Conservation (phyloP, 2,888 invertebrate species). For the Imbricaverruca yamaguchii region DNA sequence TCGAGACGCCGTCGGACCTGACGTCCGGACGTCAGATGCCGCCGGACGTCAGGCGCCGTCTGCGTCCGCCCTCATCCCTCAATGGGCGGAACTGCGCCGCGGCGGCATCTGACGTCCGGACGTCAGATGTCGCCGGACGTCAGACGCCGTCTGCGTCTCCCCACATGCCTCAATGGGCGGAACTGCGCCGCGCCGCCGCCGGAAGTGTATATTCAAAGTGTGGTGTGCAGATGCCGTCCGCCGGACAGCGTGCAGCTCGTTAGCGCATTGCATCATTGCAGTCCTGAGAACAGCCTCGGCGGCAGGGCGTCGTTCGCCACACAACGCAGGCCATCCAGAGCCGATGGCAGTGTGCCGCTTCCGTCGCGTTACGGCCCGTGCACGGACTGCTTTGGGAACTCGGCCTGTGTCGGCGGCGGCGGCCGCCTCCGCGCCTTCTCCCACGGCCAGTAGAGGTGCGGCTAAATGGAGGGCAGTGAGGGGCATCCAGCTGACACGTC, state of each 20-base stretch:
- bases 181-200: not conserved
- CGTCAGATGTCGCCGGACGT: no score
- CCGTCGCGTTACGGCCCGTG: not conserved
- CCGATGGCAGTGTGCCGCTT: not conserved
- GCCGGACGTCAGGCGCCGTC: no score
- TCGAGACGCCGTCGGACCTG: no score
- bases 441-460: not conserved
- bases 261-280: not conserved
- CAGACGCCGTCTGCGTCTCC: not conserved
- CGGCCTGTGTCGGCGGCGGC: not conserved
- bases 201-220: not conserved
- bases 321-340: conserved; percentile 4
- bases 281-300: conserved; percentile 1
- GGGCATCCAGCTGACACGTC: conserved; percentile 20
- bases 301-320: not conserved
- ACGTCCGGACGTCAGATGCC: no score
- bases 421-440: not conserved
- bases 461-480: conserved; percentile 12
- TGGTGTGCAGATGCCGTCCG: no score
- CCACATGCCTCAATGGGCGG: not conserved
- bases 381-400: not conserved
- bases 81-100: not conserved
- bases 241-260: no score
- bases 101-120: no score
- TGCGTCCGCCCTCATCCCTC: not conserved